These are phyloP conservation scores for Bombus haemorrhoidalis DNA, from an alignment of 1,140 invertebrate genomes.

Conservation along the genomic window DNA sequence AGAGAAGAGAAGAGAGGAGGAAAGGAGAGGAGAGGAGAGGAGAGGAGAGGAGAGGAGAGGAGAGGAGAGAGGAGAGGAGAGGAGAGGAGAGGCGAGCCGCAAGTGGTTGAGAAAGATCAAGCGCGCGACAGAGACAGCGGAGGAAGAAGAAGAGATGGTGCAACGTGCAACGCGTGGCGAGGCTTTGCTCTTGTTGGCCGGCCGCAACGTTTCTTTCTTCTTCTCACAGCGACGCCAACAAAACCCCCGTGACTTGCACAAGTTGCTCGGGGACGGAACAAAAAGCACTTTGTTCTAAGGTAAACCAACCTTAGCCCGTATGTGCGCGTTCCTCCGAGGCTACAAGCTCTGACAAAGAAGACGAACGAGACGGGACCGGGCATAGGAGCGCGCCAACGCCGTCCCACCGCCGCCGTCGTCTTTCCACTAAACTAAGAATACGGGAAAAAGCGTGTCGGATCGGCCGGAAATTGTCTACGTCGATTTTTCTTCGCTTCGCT, in stretches of 20 bases:
- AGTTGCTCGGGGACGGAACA: conserved; percentile 65
- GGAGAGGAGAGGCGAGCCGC: conserved; percentile 4
- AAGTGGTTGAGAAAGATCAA: no score
- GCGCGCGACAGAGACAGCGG: no score
- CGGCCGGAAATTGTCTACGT: conserved; percentile 77
- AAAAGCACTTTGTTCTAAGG: conserved; percentile 77
- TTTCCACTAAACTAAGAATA: not conserved
- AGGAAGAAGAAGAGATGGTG: conserved; percentile 5
- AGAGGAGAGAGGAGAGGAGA: conserved; percentile 14
- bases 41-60: not conserved
- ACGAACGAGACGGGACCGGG: conserved; percentile 8
- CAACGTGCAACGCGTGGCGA: conserved; percentile 63
- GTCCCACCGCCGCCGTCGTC: not conserved
- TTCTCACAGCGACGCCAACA: conserved; percentile 55
- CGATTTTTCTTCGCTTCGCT: conserved; percentile 38
- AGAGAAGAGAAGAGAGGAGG: not conserved
- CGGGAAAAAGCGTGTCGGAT: conserved; percentile 76
- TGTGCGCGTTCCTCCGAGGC: conserved; percentile 58
- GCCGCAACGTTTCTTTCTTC: conserved; percentile 13
- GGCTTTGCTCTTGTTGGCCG: conserved; percentile 57
- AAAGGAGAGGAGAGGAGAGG: conserved; percentile 18
- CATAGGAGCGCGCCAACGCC: not conserved
- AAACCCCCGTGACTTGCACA: conserved; percentile 75
- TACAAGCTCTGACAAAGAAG: conserved; percentile 43
- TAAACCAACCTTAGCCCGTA: conserved; percentile 69